Percentiles rank a stretch among this genome's conserved stretches.
Evolutionary conservation across 2,797 vertebrate species (phyloP).

Genomic region (Xiphophorus birchmanni): DNA sequence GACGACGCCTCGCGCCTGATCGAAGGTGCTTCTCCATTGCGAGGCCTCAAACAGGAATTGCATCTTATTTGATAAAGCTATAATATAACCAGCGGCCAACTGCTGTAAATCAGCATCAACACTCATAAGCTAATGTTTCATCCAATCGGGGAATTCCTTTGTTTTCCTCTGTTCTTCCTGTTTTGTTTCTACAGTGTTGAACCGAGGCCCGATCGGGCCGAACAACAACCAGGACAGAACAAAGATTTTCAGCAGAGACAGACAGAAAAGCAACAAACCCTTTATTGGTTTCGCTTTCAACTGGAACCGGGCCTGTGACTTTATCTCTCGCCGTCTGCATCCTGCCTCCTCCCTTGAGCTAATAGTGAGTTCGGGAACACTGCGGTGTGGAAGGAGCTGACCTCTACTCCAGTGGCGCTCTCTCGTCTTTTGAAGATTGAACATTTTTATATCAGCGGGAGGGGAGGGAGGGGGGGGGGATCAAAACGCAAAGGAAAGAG

Average conservation of each 20-base stretch:
- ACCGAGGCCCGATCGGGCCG: background rate
- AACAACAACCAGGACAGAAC: background rate
- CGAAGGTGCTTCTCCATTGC: too few relatives aligned
- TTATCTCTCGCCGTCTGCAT: constrained; percentile 49
- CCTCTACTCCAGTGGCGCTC: background rate
- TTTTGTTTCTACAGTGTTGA: background rate
- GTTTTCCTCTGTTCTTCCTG: background rate
- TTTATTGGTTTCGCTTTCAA: background rate
- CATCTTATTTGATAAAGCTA: background rate
- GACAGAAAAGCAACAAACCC: background rate
- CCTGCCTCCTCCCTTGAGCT: constrained; percentile 30
- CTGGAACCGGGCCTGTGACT: background rate
- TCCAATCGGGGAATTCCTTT: background rate
- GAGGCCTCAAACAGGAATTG: background rate
- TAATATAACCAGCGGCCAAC: background rate
- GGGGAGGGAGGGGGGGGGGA: background rate
- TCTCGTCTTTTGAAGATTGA: background rate
- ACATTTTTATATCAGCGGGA: background rate
- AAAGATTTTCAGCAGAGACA: background rate
- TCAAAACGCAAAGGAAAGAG: background rate
- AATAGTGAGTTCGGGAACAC: constrained; percentile 34
- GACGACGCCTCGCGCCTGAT: background rate
- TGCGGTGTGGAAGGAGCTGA: background rate
- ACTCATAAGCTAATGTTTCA: background rate
- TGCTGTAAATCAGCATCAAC: background rate